Evolutionary conservation across 1,140 invertebrate species (phyloP).

Genomic region (Cecropterus lyciades): DNA sequence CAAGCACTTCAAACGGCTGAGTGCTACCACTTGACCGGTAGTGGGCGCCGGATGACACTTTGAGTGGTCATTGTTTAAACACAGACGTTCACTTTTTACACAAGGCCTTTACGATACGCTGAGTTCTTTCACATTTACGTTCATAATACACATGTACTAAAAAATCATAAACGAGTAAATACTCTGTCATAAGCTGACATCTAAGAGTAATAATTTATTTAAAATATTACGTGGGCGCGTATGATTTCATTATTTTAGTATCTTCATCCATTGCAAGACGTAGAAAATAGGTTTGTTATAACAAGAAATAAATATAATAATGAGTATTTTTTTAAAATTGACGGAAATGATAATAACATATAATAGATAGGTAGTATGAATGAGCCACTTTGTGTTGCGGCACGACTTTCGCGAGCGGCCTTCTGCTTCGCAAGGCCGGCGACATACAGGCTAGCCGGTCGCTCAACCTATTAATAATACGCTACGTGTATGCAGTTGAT

Average conservation of each 20-base stretch:
- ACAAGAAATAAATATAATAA: neutral
- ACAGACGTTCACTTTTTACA: constrained; percentile 23
- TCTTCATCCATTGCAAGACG: too few relatives aligned
- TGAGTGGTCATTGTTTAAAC: constrained; percentile 24
- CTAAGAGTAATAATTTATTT: too few relatives aligned
- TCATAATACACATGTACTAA: neutral
- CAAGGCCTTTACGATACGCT: constrained; percentile 3
- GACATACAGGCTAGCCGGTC: constrained; percentile 64
- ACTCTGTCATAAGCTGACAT: too few relatives aligned
- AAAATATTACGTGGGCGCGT: too few relatives aligned
- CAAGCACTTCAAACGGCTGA: constrained; percentile 13
- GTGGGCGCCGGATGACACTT: constrained; percentile 30
- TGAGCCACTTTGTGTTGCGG: constrained; percentile 39
- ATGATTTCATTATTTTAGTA: too few relatives aligned
- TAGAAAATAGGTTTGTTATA: too few relatives aligned
- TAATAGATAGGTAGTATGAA: constrained; percentile 29
- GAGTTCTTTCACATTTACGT: neutral
- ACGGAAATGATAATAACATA: constrained; percentile 3
- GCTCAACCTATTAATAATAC: constrained; percentile 50
- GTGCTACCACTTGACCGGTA: constrained; percentile 28
- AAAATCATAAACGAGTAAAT: too few relatives aligned
- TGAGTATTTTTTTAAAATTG: neutral
- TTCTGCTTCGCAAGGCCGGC: constrained; percentile 68
- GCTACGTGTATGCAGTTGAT: constrained; percentile 42
- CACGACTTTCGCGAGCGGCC: constrained; percentile 60